Evolutionary conservation across 1,140 invertebrate genomes (phyloP).

Genomic region (Melanaphis sacchari): DNA sequence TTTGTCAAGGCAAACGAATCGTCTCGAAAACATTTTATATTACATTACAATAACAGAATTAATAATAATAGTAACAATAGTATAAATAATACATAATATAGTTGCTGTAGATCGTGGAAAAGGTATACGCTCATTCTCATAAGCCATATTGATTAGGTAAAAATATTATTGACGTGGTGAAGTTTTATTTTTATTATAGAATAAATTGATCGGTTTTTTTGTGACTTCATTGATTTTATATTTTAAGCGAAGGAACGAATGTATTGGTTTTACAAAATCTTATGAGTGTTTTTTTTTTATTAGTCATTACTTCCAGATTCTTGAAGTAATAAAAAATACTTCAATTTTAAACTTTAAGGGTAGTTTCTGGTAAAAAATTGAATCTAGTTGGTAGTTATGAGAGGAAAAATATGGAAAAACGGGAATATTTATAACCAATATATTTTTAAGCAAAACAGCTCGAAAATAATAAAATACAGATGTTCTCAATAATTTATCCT

Average conservation of each 20-base stretch:
- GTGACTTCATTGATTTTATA: no score
- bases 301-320: neutral
- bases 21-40: neutral
- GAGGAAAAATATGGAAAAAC: neutral
- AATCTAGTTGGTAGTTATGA: neutral
- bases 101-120: neutral
- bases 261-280: no score
- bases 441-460: neutral
- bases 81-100: neutral
- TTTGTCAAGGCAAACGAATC: neutral
- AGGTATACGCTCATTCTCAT: neutral
- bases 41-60: neutral
- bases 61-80: neutral
- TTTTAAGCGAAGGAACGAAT: no score
- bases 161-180: neutral
- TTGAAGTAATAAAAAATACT: neutral
- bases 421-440: neutral
- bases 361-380: neutral
- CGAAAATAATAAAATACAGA: neutral
- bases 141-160: neutral
- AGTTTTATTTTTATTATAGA: neutral
- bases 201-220: no score
- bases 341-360: neutral
- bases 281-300: no score
- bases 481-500: neutral